A percentile compares a stretch with the other conserved stretches of the same genome.
Conservation (phyloP, 2,113 vertebrate genomes). For the Chunga burmeisteri region DNA sequence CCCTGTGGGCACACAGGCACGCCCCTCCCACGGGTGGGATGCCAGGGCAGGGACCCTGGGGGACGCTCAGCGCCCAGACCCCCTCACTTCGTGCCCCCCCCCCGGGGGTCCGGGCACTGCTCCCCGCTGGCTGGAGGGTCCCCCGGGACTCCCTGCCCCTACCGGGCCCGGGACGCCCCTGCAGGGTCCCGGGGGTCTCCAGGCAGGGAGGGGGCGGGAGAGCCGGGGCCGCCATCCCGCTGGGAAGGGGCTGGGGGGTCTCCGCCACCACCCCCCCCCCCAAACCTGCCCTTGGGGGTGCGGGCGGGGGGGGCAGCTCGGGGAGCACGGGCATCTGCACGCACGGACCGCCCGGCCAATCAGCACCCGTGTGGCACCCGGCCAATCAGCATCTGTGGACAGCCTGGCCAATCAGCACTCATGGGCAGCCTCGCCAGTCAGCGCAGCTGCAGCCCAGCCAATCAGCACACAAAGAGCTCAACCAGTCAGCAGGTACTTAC, state of each 20-base stretch:
- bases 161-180: too few relatives aligned
- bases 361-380: background rate
- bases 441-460: background rate
- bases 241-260: background rate
- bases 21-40: background rate
- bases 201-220: background rate
- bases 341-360: background rate
- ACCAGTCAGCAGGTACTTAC: background rate
- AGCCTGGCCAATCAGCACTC: background rate
- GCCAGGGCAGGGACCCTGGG: too few relatives aligned
- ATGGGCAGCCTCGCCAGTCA: background rate
- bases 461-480: background rate
- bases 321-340: too few relatives aligned
- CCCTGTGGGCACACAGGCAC: background rate
- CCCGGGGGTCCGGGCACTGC: too few relatives aligned
- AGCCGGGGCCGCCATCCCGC: too few relatives aligned
- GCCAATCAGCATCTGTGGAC: background rate
- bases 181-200: background rate
- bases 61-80: too few relatives aligned
- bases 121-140: too few relatives aligned
- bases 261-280: background rate
- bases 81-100: background rate
- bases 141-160: background rate
- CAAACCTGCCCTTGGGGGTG: background rate
- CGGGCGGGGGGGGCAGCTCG: background rate